phyloP scores from a whole-genome alignment of 2,888 invertebrate genomes.

The Acronicta alni region DNA sequence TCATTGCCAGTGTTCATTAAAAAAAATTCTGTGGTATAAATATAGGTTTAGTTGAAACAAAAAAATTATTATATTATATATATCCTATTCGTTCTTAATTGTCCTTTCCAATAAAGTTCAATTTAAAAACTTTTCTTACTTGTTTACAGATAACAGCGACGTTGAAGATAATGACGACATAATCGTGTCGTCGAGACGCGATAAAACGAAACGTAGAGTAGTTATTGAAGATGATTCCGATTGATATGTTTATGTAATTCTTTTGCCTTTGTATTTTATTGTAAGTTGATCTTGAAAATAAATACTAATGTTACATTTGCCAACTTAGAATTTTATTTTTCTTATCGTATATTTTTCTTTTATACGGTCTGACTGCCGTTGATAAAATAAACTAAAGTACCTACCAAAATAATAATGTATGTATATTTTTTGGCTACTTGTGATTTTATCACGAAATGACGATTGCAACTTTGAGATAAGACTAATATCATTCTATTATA shows the following conservation, averaged over 20 bases:
- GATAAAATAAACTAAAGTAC: too few relatives aligned
- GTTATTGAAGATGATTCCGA: slow-evolving; percentile 85
- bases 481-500: too few relatives aligned
- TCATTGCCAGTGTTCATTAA: too few relatives aligned
- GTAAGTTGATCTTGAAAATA: slow-evolving; percentile 42
- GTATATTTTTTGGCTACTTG: too few relatives aligned
- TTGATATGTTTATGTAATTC: slow-evolving; percentile 55
- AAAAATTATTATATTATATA: too few relatives aligned
- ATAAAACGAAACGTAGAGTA: slow-evolving; percentile 72
- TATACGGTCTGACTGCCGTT: background rate
- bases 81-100: slow-evolving; percentile 21
- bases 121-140: slow-evolving; percentile 20
- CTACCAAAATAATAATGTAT: too few relatives aligned
- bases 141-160: slow-evolving; percentile 74
- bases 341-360: background rate
- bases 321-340: slow-evolving; percentile 8
- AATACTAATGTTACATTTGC: slow-evolving; percentile 27
- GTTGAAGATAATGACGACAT: slow-evolving; percentile 71
- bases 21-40: too few relatives aligned
- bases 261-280: slow-evolving; percentile 30
- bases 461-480: too few relatives aligned
- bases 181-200: slow-evolving; percentile 69
- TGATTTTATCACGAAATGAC: too few relatives aligned
- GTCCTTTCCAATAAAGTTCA: slow-evolving; percentile 6
- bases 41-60: too few relatives aligned